Percentiles rank a stretch among this genome's conserved stretches.
Evolutionary conservation across 2,888 invertebrate species (phyloP).

Genomic region (Ischnus inquisitorius): DNA sequence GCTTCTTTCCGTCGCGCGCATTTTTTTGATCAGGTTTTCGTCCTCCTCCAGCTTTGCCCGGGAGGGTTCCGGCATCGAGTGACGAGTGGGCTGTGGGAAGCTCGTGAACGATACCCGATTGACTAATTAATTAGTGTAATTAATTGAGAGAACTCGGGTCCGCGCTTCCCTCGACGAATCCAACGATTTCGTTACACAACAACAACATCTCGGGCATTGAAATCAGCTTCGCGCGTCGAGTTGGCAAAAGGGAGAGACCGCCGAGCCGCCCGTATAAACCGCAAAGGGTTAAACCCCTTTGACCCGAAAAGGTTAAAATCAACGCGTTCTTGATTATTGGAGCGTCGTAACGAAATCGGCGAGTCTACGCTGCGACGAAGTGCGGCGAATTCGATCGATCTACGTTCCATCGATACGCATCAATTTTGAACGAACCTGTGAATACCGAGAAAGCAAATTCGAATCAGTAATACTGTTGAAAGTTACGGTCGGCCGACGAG

Average conservation of each 20-base stretch:
- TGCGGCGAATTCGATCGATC: no score
- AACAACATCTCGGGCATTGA: no score
- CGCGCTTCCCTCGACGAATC: no score
- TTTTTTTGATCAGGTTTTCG: slow-evolving; percentile 44
- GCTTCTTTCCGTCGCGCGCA: slow-evolving; percentile 32
- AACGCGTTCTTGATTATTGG: not conserved
- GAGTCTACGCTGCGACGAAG: no score
- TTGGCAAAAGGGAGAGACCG: no score
- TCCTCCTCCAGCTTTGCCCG: not conserved
- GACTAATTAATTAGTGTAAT: slow-evolving; percentile 34
- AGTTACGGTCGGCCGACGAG: no score
- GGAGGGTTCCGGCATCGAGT: not conserved
- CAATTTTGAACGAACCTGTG: no score
- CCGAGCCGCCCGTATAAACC: not conserved
- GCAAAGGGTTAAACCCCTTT: slow-evolving; percentile 35
- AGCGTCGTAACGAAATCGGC: slow-evolving; percentile 40
- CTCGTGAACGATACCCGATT: slow-evolving; percentile 7
- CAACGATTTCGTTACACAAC: no score
- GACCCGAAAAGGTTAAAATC: slow-evolving; percentile 10
- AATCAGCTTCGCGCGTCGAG: no score
- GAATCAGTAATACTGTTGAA: no score
- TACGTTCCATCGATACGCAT: no score
- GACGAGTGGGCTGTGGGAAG: not conserved
- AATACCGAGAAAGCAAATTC: no score
- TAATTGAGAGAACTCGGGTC: slow-evolving; percentile 62